Conservation (phyloP, 2,888 invertebrate species). For the Clostera curtula region DNA sequence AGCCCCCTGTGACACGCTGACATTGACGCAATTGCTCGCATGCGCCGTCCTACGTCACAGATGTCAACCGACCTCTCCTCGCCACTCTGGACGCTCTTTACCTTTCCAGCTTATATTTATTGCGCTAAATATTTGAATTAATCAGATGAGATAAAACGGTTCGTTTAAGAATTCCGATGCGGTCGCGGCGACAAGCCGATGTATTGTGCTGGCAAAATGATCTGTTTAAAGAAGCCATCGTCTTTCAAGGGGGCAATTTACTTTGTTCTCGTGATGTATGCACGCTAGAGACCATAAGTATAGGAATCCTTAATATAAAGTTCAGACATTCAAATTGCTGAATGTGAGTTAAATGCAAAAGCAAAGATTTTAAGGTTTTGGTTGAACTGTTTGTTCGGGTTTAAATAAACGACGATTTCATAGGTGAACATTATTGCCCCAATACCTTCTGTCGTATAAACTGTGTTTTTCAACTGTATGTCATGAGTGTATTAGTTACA, state of each 20-base stretch:
- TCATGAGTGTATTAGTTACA: too few relatives aligned
- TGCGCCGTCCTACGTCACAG: slow-evolving; percentile 49
- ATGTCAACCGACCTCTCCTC: slow-evolving; percentile 32
- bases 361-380: too few relatives aligned
- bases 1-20: slow-evolving; percentile 58
- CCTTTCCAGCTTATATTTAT: slow-evolving; percentile 54
- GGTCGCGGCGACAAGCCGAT: slow-evolving; percentile 70
- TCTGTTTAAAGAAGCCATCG: slow-evolving; percentile 42
- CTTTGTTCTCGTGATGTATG: slow-evolving; percentile 13
- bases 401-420: too few relatives aligned
- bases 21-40: slow-evolving; percentile 66
- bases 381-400: too few relatives aligned
- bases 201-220: slow-evolving; percentile 67
- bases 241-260: slow-evolving; percentile 33
- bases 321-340: too few relatives aligned
- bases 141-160: slow-evolving; percentile 72
- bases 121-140: slow-evolving; percentile 74
- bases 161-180: slow-evolving; percentile 69
- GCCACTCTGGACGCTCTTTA: slow-evolving; percentile 28
- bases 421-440: too few relatives aligned
- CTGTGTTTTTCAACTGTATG: too few relatives aligned
- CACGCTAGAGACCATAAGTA: too few relatives aligned
- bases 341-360: too few relatives aligned
- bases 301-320: too few relatives aligned
- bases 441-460: too few relatives aligned